A percentile compares a stretch with the other conserved stretches of the same genome.
These are phyloP conservation scores for Brachypodius melanocephalos DNA, from an alignment of 2,113 vertebrate genomes.

Conservation along the genomic window DNA sequence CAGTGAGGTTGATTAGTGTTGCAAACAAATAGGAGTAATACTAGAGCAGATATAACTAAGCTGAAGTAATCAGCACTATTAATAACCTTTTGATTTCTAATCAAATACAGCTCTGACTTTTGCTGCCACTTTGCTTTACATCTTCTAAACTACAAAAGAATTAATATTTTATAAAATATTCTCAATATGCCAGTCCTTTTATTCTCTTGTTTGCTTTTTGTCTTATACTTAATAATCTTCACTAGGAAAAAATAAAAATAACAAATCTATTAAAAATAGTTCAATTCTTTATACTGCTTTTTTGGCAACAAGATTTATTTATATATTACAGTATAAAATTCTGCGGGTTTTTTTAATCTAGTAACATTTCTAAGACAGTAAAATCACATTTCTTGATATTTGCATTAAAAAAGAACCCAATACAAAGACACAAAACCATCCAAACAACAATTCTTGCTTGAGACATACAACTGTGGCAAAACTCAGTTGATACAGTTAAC, in stretches of 20 bases:
- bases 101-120: conserved; percentile 71
- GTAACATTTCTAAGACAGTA: not conserved
- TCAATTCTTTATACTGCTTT: not conserved
- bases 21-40: conserved; percentile 59
- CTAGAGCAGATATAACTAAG: conserved; percentile 42
- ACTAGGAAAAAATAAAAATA: not conserved
- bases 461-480: not conserved
- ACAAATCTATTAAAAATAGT: not conserved
- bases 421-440: not conserved
- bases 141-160: conserved; percentile 35
- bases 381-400: not conserved
- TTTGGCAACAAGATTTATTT: not conserved
- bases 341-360: not conserved
- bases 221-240: not conserved
- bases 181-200: not conserved
- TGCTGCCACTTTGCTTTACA: conserved; percentile 50
- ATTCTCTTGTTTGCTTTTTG: not conserved
- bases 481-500: not conserved
- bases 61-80: conserved; percentile 55
- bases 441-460: not conserved
- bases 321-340: not conserved
- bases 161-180: not conserved
- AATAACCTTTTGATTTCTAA: conserved; percentile 63
- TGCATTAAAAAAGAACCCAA: not conserved
- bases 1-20: conserved; percentile 56